A percentile compares a stretch with the other conserved stretches of the same genome.
Evolutionary conservation across 2,113 vertebrate genomes (phyloP).

Genomic region (Chamaea fasciata): DNA sequence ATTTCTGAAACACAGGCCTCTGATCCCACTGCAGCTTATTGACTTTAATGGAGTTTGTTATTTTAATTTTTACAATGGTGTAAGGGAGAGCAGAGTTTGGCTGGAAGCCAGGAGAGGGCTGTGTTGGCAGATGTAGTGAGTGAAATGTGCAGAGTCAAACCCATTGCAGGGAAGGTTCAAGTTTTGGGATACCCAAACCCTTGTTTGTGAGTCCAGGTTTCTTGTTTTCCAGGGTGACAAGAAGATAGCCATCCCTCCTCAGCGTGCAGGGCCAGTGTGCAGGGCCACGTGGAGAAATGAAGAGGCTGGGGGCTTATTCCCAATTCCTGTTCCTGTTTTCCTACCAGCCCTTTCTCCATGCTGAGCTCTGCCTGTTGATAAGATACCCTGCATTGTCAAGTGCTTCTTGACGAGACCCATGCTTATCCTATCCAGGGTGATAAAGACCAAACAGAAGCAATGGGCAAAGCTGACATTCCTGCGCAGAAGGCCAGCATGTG

Average conservation of each 20-base stretch:
- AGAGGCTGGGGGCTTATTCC: not conserved
- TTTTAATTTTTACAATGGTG: not conserved
- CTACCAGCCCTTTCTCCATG: not conserved
- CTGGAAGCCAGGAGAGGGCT: not conserved
- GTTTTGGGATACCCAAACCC: not conserved
- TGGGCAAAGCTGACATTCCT: not conserved
- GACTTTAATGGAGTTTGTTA: not conserved
- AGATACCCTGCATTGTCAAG: not conserved
- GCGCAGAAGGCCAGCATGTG: not conserved
- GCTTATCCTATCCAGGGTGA: not conserved
- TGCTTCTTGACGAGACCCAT: not conserved
- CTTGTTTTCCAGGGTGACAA: not conserved
- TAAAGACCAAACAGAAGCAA: not conserved
- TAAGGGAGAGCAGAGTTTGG: conserved; percentile 11
- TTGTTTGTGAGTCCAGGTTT: not conserved
- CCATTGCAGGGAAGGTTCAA: not conserved
- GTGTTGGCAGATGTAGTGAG: not conserved
- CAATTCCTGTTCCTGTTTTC: not conserved
- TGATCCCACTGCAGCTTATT: not conserved
- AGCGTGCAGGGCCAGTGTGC: not conserved
- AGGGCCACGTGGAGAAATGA: not conserved
- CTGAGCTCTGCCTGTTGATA: not conserved
- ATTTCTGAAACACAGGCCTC: not conserved
- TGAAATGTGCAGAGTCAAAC: not conserved
- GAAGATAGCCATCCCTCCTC: not conserved